Conservation (phyloP, 2,113 vertebrate species). For the Chiloscyllium plagiosum region DNA sequence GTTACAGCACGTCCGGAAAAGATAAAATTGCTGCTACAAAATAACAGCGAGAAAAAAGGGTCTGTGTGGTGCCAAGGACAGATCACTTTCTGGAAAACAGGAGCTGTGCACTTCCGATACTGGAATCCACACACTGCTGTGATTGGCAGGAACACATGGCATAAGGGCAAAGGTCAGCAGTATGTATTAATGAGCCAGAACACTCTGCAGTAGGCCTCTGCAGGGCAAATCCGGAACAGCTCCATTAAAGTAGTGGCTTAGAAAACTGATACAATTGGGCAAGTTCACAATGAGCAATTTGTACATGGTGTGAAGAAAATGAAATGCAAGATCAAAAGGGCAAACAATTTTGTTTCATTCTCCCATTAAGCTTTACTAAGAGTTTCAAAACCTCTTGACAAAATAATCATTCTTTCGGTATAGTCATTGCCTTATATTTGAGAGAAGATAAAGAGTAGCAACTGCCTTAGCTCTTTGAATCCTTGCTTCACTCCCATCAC, state of each 20-base stretch:
- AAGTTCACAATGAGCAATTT: too few species aligned
- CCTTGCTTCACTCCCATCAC: neutral
- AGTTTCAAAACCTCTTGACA: neutral
- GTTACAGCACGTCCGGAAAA: neutral
- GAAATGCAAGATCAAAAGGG: neutral
- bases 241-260: neutral
- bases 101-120: neutral
- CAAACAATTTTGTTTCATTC: neutral
- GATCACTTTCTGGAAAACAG: neutral
- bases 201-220: neutral
- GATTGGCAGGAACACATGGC: constrained; percentile 1
- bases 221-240: neutral
- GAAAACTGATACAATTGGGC: neutral
- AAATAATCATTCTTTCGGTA: neutral
- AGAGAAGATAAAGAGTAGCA: neutral
- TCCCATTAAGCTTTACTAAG: neutral
- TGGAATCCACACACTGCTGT: neutral
- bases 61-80: neutral
- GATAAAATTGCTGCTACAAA: neutral
- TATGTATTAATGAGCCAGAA: neutral
- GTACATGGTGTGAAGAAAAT: too few species aligned
- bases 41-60: neutral
- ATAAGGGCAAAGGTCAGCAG: neutral
- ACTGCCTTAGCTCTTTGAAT: neutral
- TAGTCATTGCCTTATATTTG: neutral